Base-by-base conservation (phyloP, 2,888 invertebrate genomes). In the Caenorhabditis sinica region DNA sequence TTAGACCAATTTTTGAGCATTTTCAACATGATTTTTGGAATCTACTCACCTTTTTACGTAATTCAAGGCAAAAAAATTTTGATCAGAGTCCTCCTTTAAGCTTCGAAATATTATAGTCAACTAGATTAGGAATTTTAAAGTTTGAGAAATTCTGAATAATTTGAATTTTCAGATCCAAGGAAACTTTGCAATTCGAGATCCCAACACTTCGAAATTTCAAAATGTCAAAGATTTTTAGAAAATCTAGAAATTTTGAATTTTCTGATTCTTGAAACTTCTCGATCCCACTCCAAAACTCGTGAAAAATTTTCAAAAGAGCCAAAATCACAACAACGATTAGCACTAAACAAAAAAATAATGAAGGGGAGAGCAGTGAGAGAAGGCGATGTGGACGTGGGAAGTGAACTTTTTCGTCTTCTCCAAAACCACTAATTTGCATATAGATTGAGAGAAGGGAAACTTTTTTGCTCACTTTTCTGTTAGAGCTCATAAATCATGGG, bases 391-490 rank as follows among this genome's bases (percentile, higher is more conserved):
- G 33, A 60, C 20, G 20, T 45, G 43, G 63, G 36, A 45, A 63
- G 25, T 36, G 40, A 63, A 63, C 63, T 63, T 63, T 45, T 28
- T 15, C 33, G 2, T 8, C 56, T n/a, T n/a, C n/a, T n/a, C n/a
- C n/a, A n/a, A n/a, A n/a, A n/a, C 40, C 23, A 53, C 30, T 71
- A 25, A 71, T 56, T 56, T 56, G 56, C 58, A 56, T 71, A 56
- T 56, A 49, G 25, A 66, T 66, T 66, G 45, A 53, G 45, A 30
- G 36, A n/a, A 23, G 28, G 8, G 15, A 28, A 11, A 3, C 33
- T 30, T 30, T 30, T 11, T 58, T 4, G 58, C 23, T 53, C 1
- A 8, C n/a, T 49, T 20, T n/a, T 49, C 49, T 3, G 9, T 40
- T 17, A 23, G 53, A 11, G 53, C 28, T 58, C 63, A 63, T 23